These are phyloP conservation scores for Oxyruncus cristatus DNA, from an alignment of 2,113 vertebrate genomes.

Conservation along the genomic window DNA sequence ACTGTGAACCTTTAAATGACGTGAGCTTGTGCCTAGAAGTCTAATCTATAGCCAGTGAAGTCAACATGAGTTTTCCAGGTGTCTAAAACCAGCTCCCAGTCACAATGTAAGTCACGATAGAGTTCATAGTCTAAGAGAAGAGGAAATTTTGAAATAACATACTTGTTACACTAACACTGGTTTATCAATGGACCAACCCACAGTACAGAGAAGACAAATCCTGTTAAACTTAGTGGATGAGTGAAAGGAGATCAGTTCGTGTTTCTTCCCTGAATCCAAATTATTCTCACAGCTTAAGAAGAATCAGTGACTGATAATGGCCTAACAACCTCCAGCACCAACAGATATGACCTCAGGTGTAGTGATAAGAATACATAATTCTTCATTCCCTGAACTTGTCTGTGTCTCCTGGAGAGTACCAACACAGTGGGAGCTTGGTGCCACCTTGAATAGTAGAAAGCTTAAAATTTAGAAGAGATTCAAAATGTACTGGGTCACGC, in stretches of 20 bases:
- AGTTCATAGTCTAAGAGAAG: not conserved
- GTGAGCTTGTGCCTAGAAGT: not conserved
- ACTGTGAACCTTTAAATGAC: not conserved
- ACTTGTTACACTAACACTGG: not conserved
- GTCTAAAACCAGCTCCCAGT: not conserved
- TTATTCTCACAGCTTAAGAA: constrained; percentile 70
- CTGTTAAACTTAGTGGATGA: not conserved
- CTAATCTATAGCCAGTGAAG: not conserved
- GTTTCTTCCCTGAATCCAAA: constrained; percentile 71
- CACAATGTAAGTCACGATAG: not conserved
- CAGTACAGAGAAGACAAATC: not conserved
- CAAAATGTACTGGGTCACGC: not conserved
- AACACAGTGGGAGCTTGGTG: not conserved
- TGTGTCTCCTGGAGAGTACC: not conserved
- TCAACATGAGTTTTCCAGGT: not conserved
- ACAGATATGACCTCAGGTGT: constrained; percentile 33
- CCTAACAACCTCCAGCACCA: constrained; percentile 56
- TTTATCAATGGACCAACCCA: not conserved
- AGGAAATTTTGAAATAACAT: constrained; percentile 4
- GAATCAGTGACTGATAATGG: constrained; percentile 55
- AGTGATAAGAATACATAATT: constrained; percentile 54
- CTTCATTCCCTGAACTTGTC: not conserved
- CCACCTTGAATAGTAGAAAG: not conserved
- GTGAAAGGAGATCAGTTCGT: constrained; percentile 38
- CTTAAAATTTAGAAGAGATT: not conserved